phyloP scores from a whole-genome alignment of 2,113 vertebrate genomes.

The Lathamus discolor region DNA sequence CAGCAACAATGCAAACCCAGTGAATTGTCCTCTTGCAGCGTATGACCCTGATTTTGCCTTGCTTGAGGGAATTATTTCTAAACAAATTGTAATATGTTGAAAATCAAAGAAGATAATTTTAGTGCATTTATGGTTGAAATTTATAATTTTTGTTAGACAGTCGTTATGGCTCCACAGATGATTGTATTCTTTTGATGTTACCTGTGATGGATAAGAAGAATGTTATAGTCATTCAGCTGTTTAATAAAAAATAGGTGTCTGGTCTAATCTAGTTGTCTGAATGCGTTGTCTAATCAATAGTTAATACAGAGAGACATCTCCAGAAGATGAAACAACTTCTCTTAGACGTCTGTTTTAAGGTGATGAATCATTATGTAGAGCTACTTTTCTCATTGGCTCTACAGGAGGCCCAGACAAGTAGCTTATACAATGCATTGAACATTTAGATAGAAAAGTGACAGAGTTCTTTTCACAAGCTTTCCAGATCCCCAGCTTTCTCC shows the following conservation, averaged over 20 bases:
- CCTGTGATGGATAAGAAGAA: not conserved
- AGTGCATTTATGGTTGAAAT: not conserved
- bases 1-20: not conserved
- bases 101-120: not conserved
- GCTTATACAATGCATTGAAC: not conserved
- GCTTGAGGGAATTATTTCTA: not conserved
- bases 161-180: not conserved
- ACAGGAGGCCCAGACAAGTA: not conserved
- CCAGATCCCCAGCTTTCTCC: not conserved
- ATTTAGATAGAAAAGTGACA: not conserved
- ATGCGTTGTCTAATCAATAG: not conserved
- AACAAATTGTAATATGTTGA: not conserved
- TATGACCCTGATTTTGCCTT: not conserved
- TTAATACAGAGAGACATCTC: not conserved
- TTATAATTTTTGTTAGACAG: not conserved
- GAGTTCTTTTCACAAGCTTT: not conserved
- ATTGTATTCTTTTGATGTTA: not conserved
- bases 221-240: not conserved
- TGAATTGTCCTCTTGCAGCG: not conserved
- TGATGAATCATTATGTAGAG: not conserved
- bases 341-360: not conserved
- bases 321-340: not conserved
- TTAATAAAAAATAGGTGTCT: not conserved
- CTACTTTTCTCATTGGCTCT: not conserved
- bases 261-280: not conserved